Percentiles rank a stretch among this genome's conserved stretches.
phyloP scores from a whole-genome alignment of 2,888 invertebrate species.

The Troilus luridus region DNA sequence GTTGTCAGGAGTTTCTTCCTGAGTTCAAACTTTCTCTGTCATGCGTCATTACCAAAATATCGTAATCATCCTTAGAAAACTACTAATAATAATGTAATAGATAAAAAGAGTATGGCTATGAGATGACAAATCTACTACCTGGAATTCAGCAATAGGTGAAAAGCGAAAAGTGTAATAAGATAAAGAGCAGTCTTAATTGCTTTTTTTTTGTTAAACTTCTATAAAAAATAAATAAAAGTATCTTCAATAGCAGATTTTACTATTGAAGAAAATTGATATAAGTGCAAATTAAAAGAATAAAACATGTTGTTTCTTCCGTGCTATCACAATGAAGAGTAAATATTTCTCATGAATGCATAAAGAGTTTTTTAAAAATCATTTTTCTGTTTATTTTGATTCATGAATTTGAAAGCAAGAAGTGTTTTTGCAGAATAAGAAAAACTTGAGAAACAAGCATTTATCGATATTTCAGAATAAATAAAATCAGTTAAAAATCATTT shows the following conservation, averaged over 20 bases:
- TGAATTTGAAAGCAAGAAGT: neutral
- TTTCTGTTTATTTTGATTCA: neutral
- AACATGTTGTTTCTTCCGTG: neutral
- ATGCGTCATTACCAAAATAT: too few species aligned
- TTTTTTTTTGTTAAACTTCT: neutral
- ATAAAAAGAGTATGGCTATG: too few species aligned
- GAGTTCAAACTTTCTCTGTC: too few species aligned
- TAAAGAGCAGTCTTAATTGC: neutral
- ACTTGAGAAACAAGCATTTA: neutral
- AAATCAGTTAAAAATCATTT: neutral
- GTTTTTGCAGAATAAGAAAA: constrained; percentile 2
- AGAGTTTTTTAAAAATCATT: neutral
- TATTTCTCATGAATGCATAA: neutral
- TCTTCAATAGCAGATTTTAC: neutral
- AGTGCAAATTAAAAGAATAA: neutral
- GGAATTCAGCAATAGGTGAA: neutral
- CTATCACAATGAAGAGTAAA: neutral
- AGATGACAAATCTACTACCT: too few species aligned
- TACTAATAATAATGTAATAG: too few species aligned
- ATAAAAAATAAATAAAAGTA: neutral
- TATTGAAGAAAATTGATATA: neutral
- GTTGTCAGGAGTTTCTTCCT: too few species aligned
- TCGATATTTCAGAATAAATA: neutral
- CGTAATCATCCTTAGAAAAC: too few species aligned
- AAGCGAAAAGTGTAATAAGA: neutral